Base-by-base conservation (phyloP, 2,113 vertebrate species). In the Isurus oxyrinchus region DNA sequence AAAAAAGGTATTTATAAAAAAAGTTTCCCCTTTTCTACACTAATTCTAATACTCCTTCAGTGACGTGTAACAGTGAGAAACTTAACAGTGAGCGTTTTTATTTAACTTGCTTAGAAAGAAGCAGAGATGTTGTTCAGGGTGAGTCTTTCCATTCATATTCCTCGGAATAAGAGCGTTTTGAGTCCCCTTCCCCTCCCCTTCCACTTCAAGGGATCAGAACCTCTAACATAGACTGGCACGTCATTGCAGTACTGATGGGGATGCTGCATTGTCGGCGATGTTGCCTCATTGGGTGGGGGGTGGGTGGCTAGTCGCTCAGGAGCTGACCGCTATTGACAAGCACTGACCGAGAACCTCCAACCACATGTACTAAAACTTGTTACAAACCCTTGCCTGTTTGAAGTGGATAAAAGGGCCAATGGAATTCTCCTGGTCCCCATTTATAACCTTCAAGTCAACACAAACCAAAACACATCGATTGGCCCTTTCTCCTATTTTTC, bases 1-100 rank as follows among this genome's bases (percentile, higher is more conserved):
- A 98, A 98, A 96, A 97, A 96, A 97, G 97, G 98, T 99, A 99
- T 99, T 99, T 99, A 99, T 99, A 99, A 97, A 97, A 97, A 76
- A 55, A 19, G 25, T 44, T 66, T 6, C n/a, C 10, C 6, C 6
- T 63, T 94, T 94, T 63, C 35, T 94, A 35, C 90, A 63, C 35
- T 40, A 10, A 23, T 91, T 91, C 59, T 63, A 40, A 35, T 2
- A 40, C 90, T 94, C 7, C 16, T 21, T n/a, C 59, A 8, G 90
- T 19, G 35, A 23, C 35, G 63, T 40, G 40, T 6, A 4, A 8
- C 6, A 8, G 6, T 16, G 11, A 21, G 81, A 44, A 84, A 13
- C 0, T 90, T 90, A 10, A 13, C 23, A 13, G 49, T 88, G 8
- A 88, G 49, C 27, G 10, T 27, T 86, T 44, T 31, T 1, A 10